A percentile compares a stretch with the other conserved stretches of the same genome.
phyloP scores from a whole-genome alignment of 2,113 vertebrate genomes.

The Cercopithecus mona region DNA sequence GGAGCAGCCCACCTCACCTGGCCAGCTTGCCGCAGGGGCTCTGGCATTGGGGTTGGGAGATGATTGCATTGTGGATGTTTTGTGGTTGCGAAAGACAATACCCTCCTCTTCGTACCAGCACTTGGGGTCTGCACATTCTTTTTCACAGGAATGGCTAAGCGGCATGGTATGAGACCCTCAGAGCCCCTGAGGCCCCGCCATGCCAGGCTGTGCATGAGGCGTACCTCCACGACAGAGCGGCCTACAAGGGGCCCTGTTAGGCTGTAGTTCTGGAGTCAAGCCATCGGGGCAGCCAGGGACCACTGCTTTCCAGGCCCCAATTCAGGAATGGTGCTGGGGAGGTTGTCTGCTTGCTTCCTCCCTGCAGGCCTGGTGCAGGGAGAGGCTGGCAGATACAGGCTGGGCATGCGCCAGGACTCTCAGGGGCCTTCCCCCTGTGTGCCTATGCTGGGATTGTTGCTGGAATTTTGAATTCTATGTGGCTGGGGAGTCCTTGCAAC shows the following conservation, averaged over 20 bases:
- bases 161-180: accelerated
- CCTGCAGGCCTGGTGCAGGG: not conserved
- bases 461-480: not conserved
- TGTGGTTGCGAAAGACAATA: not conserved
- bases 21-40: not conserved
- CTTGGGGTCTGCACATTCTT: not conserved
- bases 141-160: too few species aligned
- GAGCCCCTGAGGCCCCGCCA: not conserved
- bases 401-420: accelerated
- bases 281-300: not conserved
- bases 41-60: not conserved
- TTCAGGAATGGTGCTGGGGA: not conserved
- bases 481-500: not conserved
- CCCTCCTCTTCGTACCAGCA: accelerated
- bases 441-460: not conserved
- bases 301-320: too few species aligned
- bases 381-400: not conserved
- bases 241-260: too few species aligned
- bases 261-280: too few species aligned
- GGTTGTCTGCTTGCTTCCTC: not conserved
- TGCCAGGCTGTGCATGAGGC: not conserved
- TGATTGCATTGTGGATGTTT: not conserved
- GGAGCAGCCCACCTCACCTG: not conserved
- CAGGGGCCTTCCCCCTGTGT: not conserved
- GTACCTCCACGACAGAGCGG: not conserved